Percentiles rank a stretch among this genome's conserved stretches.
These are phyloP conservation scores for Cottus gobio DNA, from an alignment of 2,113 vertebrate species.

Conservation along the genomic window DNA sequence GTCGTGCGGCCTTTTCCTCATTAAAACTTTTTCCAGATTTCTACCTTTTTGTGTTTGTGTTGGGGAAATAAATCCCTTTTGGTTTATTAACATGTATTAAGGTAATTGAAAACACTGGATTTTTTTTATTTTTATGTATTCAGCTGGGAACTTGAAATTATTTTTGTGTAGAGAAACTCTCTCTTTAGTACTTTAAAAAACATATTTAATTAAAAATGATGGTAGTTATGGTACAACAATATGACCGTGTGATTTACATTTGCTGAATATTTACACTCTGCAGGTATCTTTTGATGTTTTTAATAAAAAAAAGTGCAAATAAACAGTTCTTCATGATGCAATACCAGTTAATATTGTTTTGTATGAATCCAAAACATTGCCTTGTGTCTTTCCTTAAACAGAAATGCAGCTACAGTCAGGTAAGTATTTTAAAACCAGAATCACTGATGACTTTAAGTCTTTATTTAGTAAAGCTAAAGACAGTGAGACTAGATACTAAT, in stretches of 20 bases:
- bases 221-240: conserved; percentile 4
- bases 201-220: conserved; percentile 27
- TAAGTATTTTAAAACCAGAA: not conserved
- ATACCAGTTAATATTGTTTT: not conserved
- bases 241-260: conserved; percentile 18
- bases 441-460: not conserved
- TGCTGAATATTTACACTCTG: conserved; percentile 9
- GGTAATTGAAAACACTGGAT: conserved; percentile 32
- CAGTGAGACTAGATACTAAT: not conserved
- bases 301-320: conserved; percentile 31
- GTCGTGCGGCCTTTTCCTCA: conserved; percentile 5
- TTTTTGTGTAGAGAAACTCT: conserved; percentile 4
- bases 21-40: no score
- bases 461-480: not conserved
- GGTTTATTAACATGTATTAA: not conserved
- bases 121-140: not conserved
- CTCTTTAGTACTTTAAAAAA: conserved; percentile 17
- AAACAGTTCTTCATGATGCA: conserved; percentile 30
- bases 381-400: not conserved
- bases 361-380: not conserved
- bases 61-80: not conserved
- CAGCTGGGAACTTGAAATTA: conserved; percentile 3
- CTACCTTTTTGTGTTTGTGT: not conserved
- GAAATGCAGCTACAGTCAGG: not conserved
- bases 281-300: conserved; percentile 14